These are phyloP conservation scores for Pseudobourletiella spinata DNA, from an alignment of 1,140 invertebrate species.

Conservation along the genomic window DNA sequence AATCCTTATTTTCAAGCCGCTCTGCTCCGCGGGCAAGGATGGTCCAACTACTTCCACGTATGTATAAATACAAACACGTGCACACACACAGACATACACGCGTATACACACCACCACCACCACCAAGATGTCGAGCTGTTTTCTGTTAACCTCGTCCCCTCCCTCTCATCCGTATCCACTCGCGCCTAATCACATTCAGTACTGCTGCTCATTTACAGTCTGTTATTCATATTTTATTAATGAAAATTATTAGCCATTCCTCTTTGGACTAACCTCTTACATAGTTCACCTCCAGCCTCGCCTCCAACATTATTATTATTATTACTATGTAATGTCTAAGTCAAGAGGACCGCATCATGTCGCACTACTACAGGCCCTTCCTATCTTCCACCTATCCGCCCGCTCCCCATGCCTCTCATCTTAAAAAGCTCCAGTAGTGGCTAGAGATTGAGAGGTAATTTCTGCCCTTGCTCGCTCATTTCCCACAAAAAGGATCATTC, in stretches of 20 bases:
- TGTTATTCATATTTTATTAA: constrained; percentile 3
- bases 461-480: background rate
- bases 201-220: too few species aligned
- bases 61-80: too few species aligned
- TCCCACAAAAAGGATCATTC: too few species aligned
- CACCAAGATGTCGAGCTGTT: background rate
- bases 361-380: background rate
- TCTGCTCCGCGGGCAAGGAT: too few species aligned
- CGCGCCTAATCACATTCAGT: constrained; percentile 10
- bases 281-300: background rate
- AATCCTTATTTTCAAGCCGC: too few species aligned
- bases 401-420: too few species aligned
- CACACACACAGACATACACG: too few species aligned
- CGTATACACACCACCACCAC: too few species aligned
- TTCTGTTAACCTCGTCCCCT: background rate
- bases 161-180: background rate
- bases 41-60: too few species aligned
- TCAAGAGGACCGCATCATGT: background rate
- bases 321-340: background rate
- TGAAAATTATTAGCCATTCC: background rate
- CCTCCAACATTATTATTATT: background rate
- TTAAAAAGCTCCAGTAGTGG: too few species aligned
- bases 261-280: background rate
- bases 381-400: background rate
- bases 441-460: too few species aligned